Evolutionary conservation across 1,140 invertebrate species (phyloP).

Genomic region (Catajapyx aquilonaris): DNA sequence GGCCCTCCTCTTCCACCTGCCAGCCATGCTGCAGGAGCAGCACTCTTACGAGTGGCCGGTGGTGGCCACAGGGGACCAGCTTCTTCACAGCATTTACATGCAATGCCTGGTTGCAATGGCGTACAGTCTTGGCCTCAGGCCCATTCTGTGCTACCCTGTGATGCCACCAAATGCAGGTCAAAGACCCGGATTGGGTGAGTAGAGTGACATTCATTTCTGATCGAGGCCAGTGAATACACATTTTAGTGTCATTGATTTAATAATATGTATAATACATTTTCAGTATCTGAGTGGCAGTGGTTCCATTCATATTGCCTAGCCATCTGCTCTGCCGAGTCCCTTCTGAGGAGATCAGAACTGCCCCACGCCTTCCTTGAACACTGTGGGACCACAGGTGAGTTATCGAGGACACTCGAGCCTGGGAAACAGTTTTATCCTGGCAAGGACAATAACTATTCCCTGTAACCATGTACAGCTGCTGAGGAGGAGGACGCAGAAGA

Average conservation of each 20-base stretch:
- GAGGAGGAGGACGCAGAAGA: conserved; percentile 17
- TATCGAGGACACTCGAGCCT: background rate
- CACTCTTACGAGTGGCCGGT: conserved; percentile 31
- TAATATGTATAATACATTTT: conserved; percentile 6
- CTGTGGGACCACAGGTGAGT: background rate
- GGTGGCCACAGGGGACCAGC: conserved; percentile 33
- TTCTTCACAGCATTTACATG: conserved; percentile 35
- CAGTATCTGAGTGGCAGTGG: conserved; percentile 34
- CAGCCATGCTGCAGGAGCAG: conserved; percentile 27
- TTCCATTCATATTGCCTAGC: conserved; percentile 30
- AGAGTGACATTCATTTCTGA: too few species aligned
- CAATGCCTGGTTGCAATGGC: conserved; percentile 33
- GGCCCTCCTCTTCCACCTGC: conserved; percentile 25
- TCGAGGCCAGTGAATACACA: background rate
- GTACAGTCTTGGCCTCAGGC: conserved; percentile 30
- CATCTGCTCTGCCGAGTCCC: conserved; percentile 29
- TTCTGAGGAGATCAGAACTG: conserved; percentile 26
- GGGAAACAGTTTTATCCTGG: background rate
- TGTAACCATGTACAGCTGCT: conserved; percentile 2
- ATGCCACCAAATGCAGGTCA: conserved; percentile 21
- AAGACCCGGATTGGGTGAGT: conserved; percentile 9
- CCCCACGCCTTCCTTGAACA: conserved; percentile 14
- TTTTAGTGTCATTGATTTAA: background rate
- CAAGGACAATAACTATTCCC: background rate
- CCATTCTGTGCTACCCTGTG: conserved; percentile 27